Evolutionary conservation across 2,113 vertebrate species (phyloP).

Genomic region (Urocitellus parryii): DNA sequence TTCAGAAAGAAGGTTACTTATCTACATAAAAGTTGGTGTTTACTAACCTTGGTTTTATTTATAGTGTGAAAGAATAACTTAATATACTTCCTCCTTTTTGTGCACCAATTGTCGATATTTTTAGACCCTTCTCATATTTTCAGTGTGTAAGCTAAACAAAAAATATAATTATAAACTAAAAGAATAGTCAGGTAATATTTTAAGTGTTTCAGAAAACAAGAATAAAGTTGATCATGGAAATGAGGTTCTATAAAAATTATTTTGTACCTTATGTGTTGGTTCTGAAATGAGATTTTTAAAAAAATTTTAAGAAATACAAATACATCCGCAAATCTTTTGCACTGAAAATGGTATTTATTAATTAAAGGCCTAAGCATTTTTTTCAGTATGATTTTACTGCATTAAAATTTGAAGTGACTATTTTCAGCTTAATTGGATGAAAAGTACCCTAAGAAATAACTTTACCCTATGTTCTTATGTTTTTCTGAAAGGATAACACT

Average conservation of each 20-base stretch:
- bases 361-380: slow-evolving; percentile 15
- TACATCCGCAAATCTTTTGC: slow-evolving; percentile 7
- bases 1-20: slow-evolving; percentile 73
- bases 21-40: slow-evolving; percentile 38
- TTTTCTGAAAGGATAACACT: slow-evolving; percentile 44
- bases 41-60: slow-evolving; percentile 51
- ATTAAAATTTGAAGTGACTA: slow-evolving; percentile 22
- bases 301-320: too few relatives aligned
- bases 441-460: background rate
- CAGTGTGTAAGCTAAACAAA: slow-evolving; percentile 65
- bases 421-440: background rate
- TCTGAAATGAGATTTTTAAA: background rate
- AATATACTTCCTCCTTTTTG: slow-evolving; percentile 52
- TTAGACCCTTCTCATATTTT: slow-evolving; percentile 62
- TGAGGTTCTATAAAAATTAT: background rate
- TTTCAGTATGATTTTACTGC: background rate
- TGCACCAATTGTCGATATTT: slow-evolving; percentile 70
- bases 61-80: slow-evolving; percentile 56
- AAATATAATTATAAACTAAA: slow-evolving; percentile 64
- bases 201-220: slow-evolving; percentile 21
- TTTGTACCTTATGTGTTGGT: slow-evolving; percentile 13
- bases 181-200: slow-evolving; percentile 24
- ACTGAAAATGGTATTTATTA: background rate
- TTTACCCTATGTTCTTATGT: background rate
- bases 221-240: slow-evolving; percentile 11